phyloP scores from a whole-genome alignment of 2,113 vertebrate species.

The Rostratula benghalensis region DNA sequence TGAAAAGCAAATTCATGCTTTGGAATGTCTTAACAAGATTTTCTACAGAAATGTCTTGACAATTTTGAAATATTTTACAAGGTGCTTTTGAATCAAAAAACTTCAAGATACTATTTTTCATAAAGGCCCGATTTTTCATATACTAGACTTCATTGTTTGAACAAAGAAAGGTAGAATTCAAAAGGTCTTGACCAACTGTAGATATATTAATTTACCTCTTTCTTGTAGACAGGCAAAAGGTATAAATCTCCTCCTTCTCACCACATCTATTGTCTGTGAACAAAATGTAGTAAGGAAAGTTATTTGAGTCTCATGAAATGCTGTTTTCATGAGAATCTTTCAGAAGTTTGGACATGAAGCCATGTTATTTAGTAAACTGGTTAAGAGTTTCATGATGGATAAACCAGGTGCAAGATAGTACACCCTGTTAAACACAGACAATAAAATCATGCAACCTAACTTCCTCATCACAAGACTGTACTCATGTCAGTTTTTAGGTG shows the following conservation, averaged over 20 bases:
- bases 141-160: neutral
- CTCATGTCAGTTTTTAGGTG: neutral
- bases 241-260: neutral
- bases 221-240: neutral
- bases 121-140: neutral
- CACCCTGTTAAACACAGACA: neutral
- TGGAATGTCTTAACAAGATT: neutral
- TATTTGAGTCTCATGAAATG: neutral
- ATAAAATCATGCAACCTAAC: neutral
- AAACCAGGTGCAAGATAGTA: neutral
- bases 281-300: neutral
- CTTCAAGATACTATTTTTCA: neutral
- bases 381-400: neutral
- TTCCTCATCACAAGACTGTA: neutral
- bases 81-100: neutral
- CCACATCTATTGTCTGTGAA: neutral
- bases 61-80: neutral
- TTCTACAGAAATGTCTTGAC: neutral
- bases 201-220: neutral
- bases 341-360: neutral
- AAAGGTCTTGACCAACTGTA: neutral
- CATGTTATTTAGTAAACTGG: neutral
- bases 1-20: neutral
- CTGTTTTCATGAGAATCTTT: neutral
- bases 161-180: neutral